Base-by-base conservation (phyloP, 2,888 invertebrate species). In the Metellina segmentata region DNA sequence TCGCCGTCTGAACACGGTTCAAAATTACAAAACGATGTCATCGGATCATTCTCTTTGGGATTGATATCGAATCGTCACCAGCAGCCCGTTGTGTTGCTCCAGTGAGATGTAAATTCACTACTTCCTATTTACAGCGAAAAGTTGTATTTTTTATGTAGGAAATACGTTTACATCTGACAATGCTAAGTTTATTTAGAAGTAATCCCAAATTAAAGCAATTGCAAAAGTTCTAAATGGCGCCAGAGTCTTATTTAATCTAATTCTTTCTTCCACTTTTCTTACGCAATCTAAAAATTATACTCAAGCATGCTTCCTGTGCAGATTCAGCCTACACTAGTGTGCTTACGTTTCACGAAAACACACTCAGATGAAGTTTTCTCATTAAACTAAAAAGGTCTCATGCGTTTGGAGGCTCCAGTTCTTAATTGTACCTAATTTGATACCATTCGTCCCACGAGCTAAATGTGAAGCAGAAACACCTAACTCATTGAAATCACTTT, bases 371-470 rank as follows among this genome's bases (percentile, higher is more conserved):
- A 51, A 19, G 78, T 78, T 52, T 78, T 78, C 78, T 78, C 78
- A 78, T 78, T 52, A 52, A 19, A 78, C 19, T 52, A 52, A 20
- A n/a, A 49, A 78, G 51, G 52, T 0, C 16, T 6, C 51, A 49
- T 49, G n/a, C 52, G 19, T 19, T 52, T 78, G 49, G 52, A 51
- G 51, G 52, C 52, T 52, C 78, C n/a, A 11, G 6, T 85, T 53
- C 53, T 85, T 85, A 85, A 85, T 85, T 48, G 75, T 20, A 85
- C 74, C 53, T 85, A 85, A 85, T 85, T 85, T 61, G 61, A 85
- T 74, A 48, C 48, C 34, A 82, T 82, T 72, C 19, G 19, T 71
- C 82, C 72, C 51, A 52, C 20, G 82, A 72, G 82, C 75, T 9
- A 11, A 34, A 20, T 0, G 13, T 20, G 52, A 69, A 85, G 53